Percentiles rank a stretch among this genome's conserved stretches.
phyloP scores from a whole-genome alignment of 2,113 vertebrate genomes.

The Hypocryptadius cinnamomeus region DNA sequence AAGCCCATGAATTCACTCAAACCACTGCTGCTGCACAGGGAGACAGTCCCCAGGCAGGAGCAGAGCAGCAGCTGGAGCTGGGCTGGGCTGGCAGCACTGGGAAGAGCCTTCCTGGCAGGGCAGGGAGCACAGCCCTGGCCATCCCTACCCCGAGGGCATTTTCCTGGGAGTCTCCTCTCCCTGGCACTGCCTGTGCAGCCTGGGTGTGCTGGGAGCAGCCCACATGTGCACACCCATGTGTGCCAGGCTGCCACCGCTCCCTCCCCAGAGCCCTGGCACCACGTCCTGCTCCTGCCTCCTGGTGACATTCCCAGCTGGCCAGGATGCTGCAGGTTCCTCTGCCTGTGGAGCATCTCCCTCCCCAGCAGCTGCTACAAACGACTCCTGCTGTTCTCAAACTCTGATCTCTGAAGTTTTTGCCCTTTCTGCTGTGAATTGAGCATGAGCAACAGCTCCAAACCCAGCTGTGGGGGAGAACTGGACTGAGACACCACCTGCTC shows the following conservation, averaged over 20 bases:
- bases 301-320: neutral
- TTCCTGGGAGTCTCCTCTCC: neutral
- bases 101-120: neutral
- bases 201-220: neutral
- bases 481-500: neutral
- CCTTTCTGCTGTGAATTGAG: neutral
- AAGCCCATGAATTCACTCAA: rapidly evolving
- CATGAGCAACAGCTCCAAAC: neutral
- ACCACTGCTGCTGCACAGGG: rapidly evolving
- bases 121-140: neutral
- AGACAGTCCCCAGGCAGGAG: neutral
- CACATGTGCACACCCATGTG: neutral
- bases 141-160: neutral
- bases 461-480: neutral
- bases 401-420: neutral
- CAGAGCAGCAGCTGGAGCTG: neutral
- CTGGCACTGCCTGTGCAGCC: neutral
- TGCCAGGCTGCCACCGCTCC: neutral
- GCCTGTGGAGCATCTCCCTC: neutral
- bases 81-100: neutral
- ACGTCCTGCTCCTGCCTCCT: neutral
- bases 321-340: neutral
- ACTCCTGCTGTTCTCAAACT: neutral
- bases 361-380: neutral
- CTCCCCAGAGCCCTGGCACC: neutral